Evolutionary conservation across 2,888 invertebrate species (phyloP).

Genomic region (Drosophila rubida): DNA sequence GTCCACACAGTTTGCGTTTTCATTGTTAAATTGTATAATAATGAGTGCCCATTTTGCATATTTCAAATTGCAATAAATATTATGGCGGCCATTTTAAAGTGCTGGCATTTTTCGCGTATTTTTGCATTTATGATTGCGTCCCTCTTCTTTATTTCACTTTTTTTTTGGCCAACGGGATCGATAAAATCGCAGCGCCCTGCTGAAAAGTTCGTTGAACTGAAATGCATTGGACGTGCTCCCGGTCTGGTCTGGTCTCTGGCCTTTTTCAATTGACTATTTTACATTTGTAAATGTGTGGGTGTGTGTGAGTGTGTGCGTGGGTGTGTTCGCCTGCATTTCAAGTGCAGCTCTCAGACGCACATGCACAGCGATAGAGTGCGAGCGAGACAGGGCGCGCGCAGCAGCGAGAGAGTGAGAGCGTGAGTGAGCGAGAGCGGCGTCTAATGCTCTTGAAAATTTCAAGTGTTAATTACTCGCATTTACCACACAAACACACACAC

Average conservation of each 20-base stretch:
- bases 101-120: slow-evolving; percentile 26
- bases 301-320: slow-evolving; percentile 16
- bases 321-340: slow-evolving; percentile 46
- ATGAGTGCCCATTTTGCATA: slow-evolving; percentile 35
- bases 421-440: slow-evolving; percentile 40
- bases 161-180: slow-evolving; percentile 28
- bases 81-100: slow-evolving; percentile 68
- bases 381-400: slow-evolving; percentile 15
- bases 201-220: slow-evolving; percentile 69
- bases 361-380: slow-evolving; percentile 6
- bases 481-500: slow-evolving; percentile 44
- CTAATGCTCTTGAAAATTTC: slow-evolving; percentile 80
- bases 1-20: slow-evolving; percentile 31
- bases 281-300: slow-evolving; percentile 28
- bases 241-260: slow-evolving; percentile 34
- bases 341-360: slow-evolving; percentile 62
- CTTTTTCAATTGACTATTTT: slow-evolving; percentile 67
- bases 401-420: slow-evolving; percentile 8
- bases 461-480: slow-evolving; percentile 77
- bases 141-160: not conserved
- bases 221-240: slow-evolving; percentile 25
- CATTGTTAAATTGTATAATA: slow-evolving; percentile 47
- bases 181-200: slow-evolving; percentile 38
- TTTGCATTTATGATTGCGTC: not conserved
- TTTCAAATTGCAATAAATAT: slow-evolving; percentile 64